Conservation (phyloP, 2,888 invertebrate species). For the Aphidius colemani region DNA sequence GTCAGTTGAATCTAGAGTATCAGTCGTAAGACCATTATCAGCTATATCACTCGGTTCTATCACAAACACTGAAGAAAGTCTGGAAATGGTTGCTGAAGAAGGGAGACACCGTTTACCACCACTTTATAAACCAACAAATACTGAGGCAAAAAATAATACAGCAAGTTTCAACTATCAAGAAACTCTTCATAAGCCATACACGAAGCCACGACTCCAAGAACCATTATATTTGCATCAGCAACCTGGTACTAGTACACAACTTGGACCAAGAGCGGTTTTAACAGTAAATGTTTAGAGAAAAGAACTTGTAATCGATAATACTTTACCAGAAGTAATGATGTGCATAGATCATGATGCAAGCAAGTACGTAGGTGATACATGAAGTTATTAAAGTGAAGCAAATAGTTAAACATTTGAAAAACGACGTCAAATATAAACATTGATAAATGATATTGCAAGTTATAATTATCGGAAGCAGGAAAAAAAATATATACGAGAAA, state of each 20-base stretch:
- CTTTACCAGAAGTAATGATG: neutral
- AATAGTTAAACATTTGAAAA: too few species aligned
- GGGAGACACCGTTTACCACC: slow-evolving; percentile 63
- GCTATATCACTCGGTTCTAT: slow-evolving; percentile 61
- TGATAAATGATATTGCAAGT: too few species aligned
- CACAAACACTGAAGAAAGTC: slow-evolving; percentile 65
- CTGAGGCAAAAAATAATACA: slow-evolving; percentile 83
- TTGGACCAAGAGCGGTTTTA: slow-evolving; percentile 54
- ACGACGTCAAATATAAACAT: too few species aligned
- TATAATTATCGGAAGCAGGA: too few species aligned
- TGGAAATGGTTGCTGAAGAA: slow-evolving; percentile 68
- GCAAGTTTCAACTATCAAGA: slow-evolving; percentile 64
- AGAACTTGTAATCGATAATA: neutral
- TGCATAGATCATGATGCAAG: neutral
- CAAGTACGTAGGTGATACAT: too few species aligned
- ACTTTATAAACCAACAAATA: slow-evolving; percentile 83
- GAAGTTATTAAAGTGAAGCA: too few species aligned
- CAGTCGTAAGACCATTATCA: slow-evolving; percentile 60
- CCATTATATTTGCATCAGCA: slow-evolving; percentile 52
- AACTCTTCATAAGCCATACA: slow-evolving; percentile 56
- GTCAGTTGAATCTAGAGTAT: slow-evolving; percentile 63
- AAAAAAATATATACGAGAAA: too few species aligned
- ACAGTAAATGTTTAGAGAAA: slow-evolving; percentile 55
- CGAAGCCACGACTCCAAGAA: slow-evolving; percentile 55
- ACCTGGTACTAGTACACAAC: slow-evolving; percentile 52